Evolutionary conservation across 2,888 invertebrate species (phyloP), one percentile per base, ranked within the genome.

Genomic region (Dicranocentrus wangi): DNA sequence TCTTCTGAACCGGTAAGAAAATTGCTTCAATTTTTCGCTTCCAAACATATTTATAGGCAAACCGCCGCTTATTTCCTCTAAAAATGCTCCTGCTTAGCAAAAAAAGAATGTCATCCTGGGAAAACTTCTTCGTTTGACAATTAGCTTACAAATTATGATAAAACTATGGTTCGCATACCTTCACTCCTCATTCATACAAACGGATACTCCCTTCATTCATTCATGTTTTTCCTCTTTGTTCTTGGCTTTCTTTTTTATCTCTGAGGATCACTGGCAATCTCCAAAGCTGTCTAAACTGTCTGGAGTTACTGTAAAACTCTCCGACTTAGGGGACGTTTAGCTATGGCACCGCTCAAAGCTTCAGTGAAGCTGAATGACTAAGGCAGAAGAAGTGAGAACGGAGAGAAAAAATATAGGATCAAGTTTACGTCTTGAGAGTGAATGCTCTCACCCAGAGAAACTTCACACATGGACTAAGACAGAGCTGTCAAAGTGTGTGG

Each of bases 211-310:
- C 61, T 61, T 8, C 15, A 15, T 13, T 25, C 32, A 61, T 25
- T 61, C 53, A 27, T 63, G 63, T 65, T 72, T 63, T 63, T n/a
- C 53, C 28, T 53, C 51, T 73, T 42, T 25, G 25, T 66, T 75
- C 66, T 42, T 63, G 19, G 47, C 39, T 58, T 51, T 28, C 65
- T 25, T 47, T 68, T 58, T 15, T 19, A 72, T 80, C 80, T 73
- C 80, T 23, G 32, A 72, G 72, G 80, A 80, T 80, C 71, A 71
- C 21, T 27, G 47, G n/a, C 65, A 73, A 53, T 80, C 72, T 80
- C 72, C 60, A 51, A 80, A 80, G 42, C 72, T 80, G 80, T 80
- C 80, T 72, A 68, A 79, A 66, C 55, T 72, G 68, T 76, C 76
- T 60, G 21, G 51, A 68, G 47, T 55, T 60, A n/a, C 25, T 47